Evolutionary conservation across 2,888 invertebrate species (phyloP), one percentile per base, ranked within the genome.

Genomic region (Parnassius mnemosyne): DNA sequence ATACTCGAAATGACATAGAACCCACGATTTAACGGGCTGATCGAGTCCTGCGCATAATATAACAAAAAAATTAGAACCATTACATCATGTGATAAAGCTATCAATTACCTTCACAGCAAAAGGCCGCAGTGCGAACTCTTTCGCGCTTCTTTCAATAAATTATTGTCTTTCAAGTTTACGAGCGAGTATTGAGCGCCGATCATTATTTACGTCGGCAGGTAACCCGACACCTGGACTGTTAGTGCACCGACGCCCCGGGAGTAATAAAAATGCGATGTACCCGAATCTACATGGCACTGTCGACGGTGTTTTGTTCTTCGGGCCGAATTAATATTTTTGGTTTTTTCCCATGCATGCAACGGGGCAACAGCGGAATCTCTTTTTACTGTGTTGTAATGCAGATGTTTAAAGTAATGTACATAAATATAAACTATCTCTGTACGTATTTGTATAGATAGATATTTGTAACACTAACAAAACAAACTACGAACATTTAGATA

Each of bases 131-230:
- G 55, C 57, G 13, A 53, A 53, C 50, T 54, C 55, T 57, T 47
- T 53, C 49, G 53, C 53, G 55, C 49, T 51, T 46, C n/a, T 54
- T 44, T 12, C 55, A 46, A 56, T 56, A 60, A 63, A 52, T 60
- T 54, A 63, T 59, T 56, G 63, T 56, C 59, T 57, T 52, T 57
- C 57, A 57, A 56, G 58, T 60, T 56, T 9, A 63, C 63, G 59
- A 50, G 43, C 47, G 63, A 46, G 11, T 49, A 47, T 44, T 60
- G 55, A 59, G 63, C 55, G 51, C 65, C 65, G 66, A 67, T 68
- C 68, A 65, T 68, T 71, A 71, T 68, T 70, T 68, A 70, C 64
- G 60, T 60, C 44, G 58, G 55, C 61, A 58, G 66, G 69, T 68
- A 69, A 69, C 69, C 65, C 64, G 66, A 71, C 66, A 69, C 66